Base-by-base conservation (phyloP, 2,888 invertebrate species). In the Limenitis camilla region DNA sequence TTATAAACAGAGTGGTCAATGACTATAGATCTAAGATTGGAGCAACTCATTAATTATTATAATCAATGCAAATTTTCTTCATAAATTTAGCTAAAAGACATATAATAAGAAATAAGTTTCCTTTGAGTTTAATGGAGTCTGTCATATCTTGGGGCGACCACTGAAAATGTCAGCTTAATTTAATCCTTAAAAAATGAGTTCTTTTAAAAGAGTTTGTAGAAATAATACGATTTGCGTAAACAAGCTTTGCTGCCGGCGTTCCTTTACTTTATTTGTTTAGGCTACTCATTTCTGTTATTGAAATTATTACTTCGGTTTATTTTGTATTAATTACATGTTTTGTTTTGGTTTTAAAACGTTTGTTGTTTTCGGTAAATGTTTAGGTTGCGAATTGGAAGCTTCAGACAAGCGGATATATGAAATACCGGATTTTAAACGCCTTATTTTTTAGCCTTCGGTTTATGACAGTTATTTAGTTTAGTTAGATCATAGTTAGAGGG, bases 81-180 rank as follows among this genome's bases (percentile, higher is more conserved):
- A 35, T 40, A 35, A 41, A 46, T 29, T 8, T 48, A 35, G 28
- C 10, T 33, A 7, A 33, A 44, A 46, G 19, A 29, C 29, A 8
- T 9, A 39, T 10, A 35, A 44, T 28, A 43, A 30, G 29, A 36
- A 40, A 29, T 35, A 36, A 38, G 31, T 44, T 49, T 44, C 19
- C 40, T 53, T 40, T 29, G 36, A 32, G 36, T 40, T 53, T 51
- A 48, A 50, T 47, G 36, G 27, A 49, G 35, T 52, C 35, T 46
- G 56, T 48, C 56, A 41, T 50, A 50, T 48, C 56, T 48, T 35
- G 30, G 19, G 32, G 31, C 28, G 27, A 50, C 53, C 41, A 52
- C 56, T 55, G 56, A 40, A 50, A 56, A 49, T 57, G 56, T 59
- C 59, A 53, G 54, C 48, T 53, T 49, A 52, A 57, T 56, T 51